Evolutionary conservation across 35 echinoderm and acorn worm genomes (phyloP), one percentile per base, ranked within the genome.

Genomic region (Heliocidaris erythrogramma): DNA sequence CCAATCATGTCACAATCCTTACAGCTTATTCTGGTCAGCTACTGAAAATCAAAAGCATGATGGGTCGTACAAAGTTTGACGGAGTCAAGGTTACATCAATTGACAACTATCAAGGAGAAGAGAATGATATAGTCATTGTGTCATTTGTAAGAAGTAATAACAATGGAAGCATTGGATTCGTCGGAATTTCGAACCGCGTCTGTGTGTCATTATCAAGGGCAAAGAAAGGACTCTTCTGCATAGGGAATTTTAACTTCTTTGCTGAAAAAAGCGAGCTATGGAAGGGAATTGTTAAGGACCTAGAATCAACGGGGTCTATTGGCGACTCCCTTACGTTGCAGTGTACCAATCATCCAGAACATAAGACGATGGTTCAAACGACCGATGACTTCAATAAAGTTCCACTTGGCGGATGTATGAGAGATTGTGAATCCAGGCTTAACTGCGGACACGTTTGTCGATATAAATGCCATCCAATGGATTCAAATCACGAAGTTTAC

Each of bases 91-190:
- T 99, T 27, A 92, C 93, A 31, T 61, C 97, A 5, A 88, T 97
- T 3, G 97, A 97, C 93, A 97, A 97, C 49, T 97, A 94, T 49
- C 97, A 97, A 53, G 97, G 97, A 18, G 97, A 97, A 94, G 98
- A 97, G 86, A 99, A 99, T 94, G 98, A 99, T 35, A 99, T 99
- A 13, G 97, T 99, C 42, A 95, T 97, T 12, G 59, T 99, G 24
- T 99, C 98, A 13, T 94, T 99, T 31, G 98, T 99, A 71, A 88
- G 98, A 78, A 97, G 97, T 88, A 99, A 99, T 85, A 93, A 94
- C 16, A 96, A 97, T 90, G 97, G 98, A 2, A 95, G 42, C 32
- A 99, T 99, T 85, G 98, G 98, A 60, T 99, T 99, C 94, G 61
- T 99, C 31, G 96, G 96, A 61, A 95, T 96, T 91, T 95, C 95